These are phyloP conservation scores for Porites australiensis DNA, from an alignment of 64 coral and sea anemone genomes.

Conservation along the genomic window DNA sequence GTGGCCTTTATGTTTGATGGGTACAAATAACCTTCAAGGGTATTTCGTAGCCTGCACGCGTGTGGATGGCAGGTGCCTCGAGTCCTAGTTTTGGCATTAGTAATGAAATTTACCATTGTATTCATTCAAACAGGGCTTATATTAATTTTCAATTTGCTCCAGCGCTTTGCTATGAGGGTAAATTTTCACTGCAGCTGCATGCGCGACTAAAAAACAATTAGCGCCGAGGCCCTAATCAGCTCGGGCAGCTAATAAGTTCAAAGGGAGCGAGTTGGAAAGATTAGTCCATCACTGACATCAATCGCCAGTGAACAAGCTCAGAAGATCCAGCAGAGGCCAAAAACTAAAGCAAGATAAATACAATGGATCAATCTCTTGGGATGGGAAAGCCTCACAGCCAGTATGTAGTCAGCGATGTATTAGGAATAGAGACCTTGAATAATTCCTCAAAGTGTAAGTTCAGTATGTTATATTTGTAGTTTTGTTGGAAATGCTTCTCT, in stretches of 20 bases:
- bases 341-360: slow-evolving; percentile 5
- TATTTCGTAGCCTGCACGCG: slow-evolving; percentile 5
- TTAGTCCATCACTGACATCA: slow-evolving; percentile 23
- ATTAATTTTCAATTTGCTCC: slow-evolving; percentile 89
- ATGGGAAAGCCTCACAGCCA: slow-evolving; percentile 83
- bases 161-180: slow-evolving; percentile 67
- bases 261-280: slow-evolving; percentile 48
- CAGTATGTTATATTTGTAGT: not conserved
- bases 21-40: slow-evolving; percentile 78
- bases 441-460: slow-evolving; percentile 41
- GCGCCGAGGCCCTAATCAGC: slow-evolving; percentile 82
- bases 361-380: slow-evolving; percentile 75
- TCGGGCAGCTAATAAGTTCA: slow-evolving; percentile 92
- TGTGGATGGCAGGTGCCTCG: slow-evolving; percentile 37
- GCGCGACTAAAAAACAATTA: slow-evolving; percentile 70
- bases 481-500: not conserved
- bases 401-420: slow-evolving; percentile 91
- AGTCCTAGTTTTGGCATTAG: slow-evolving; percentile 67
- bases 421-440: slow-evolving; percentile 78
- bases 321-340: not conserved
- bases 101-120: slow-evolving; percentile 99
- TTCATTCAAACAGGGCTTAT: slow-evolving; percentile 93
- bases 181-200: slow-evolving; percentile 79
- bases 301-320: slow-evolving; percentile 10
- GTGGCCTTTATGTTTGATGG: slow-evolving; percentile 68